Conservation (phyloP, 2,113 vertebrate genomes). For the Gasterosteus nipponicus region DNA sequence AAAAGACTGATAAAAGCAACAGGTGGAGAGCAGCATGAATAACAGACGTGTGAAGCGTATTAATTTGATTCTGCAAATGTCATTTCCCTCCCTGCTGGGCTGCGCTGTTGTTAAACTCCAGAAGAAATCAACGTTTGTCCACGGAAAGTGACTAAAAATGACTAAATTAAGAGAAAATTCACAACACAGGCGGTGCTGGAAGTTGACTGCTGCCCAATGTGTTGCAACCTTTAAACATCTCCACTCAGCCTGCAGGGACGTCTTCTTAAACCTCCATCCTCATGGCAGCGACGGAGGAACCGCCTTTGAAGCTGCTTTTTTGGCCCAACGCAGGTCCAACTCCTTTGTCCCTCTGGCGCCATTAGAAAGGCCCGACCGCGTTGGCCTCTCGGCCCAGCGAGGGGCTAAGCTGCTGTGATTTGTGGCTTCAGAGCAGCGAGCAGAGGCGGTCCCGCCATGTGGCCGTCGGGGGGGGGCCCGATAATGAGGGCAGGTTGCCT, state of each 20-base stretch:
- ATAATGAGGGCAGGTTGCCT: conserved; percentile 77
- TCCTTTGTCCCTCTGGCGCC: conserved; percentile 60
- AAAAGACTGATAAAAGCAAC: conserved; percentile 44
- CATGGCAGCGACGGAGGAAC: conserved; percentile 42
- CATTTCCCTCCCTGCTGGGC: conserved; percentile 45
- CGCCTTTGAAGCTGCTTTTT: conserved; percentile 44
- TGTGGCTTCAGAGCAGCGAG: conserved; percentile 64
- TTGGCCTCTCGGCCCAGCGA: conserved; percentile 58
- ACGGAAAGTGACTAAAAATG: conserved; percentile 34
- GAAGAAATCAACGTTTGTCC: conserved; percentile 45
- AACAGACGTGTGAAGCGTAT: conserved; percentile 39
- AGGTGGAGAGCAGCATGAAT: conserved; percentile 22
- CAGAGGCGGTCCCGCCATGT: conserved; percentile 61
- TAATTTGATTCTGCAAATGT: conserved; percentile 54
- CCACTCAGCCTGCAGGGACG: background rate
- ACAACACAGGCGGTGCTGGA: conserved; percentile 39
- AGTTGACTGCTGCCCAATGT: conserved; percentile 15
- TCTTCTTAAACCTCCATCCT: conserved; percentile 39
- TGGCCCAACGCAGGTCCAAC: conserved; percentile 49
- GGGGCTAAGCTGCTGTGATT: conserved; percentile 74
- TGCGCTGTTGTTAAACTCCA: conserved; percentile 43
- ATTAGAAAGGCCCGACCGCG: conserved; percentile 62
- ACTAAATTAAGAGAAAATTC: conserved; percentile 50
- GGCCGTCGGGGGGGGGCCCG: conserved; percentile 53
- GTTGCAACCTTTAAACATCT: conserved; percentile 27